Percentiles rank a stretch among this genome's conserved stretches.
phyloP scores from a whole-genome alignment of 2,113 vertebrate species.

The Blennius ocellaris region DNA sequence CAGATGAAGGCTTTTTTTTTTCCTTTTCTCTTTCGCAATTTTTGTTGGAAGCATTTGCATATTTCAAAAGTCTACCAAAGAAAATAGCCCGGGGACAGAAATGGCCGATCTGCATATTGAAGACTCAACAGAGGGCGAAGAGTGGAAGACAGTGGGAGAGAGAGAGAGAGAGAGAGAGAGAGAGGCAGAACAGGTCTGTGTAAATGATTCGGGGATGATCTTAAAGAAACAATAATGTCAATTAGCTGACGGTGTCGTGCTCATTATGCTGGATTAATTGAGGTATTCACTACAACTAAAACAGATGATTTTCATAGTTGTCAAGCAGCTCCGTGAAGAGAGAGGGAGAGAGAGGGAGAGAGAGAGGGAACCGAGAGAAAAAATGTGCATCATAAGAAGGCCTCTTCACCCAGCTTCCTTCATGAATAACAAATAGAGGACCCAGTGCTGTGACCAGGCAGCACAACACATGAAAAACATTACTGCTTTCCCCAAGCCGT shows the following conservation, averaged over 20 bases:
- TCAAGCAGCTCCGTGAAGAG: constrained; percentile 32
- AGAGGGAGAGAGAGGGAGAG: constrained; percentile 20
- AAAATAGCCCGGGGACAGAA: constrained; percentile 80
- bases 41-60: constrained; percentile 77
- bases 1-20: constrained; percentile 74
- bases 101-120: constrained; percentile 76
- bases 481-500: constrained; percentile 74
- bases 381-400: constrained; percentile 78
- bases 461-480: constrained; percentile 83
- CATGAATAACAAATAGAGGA: constrained; percentile 84
- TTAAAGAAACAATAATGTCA: constrained; percentile 62
- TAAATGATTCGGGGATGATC: constrained; percentile 51
- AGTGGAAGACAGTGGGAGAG: constrained; percentile 35
- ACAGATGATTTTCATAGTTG: constrained; percentile 54
- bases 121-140: constrained; percentile 64
- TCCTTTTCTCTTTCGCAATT: constrained; percentile 64
- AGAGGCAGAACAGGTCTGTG: constrained; percentile 33
- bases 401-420: constrained; percentile 83
- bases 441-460: constrained; percentile 72
- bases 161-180: constrained; percentile 44
- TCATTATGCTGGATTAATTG: constrained; percentile 58
- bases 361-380: constrained; percentile 45
- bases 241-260: constrained; percentile 58
- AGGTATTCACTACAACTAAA: constrained; percentile 37
- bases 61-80: constrained; percentile 81